Conservation (phyloP, 2,888 invertebrate species). For the Temnothorax rugatulus region DNA sequence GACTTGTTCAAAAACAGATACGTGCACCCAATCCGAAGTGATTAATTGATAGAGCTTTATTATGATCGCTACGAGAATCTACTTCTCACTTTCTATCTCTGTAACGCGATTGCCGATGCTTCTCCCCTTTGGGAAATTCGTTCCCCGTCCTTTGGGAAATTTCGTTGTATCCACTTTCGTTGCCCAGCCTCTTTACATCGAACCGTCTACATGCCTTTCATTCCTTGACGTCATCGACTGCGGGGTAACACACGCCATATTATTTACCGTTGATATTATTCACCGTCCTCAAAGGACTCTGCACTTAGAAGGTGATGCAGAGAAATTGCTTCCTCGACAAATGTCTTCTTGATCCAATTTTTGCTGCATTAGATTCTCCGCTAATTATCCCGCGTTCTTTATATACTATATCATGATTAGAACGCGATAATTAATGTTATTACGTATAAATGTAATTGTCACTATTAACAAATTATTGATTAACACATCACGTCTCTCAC, state of each 20-base stretch:
- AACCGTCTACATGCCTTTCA: slow-evolving; percentile 55
- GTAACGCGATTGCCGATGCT: slow-evolving; percentile 3
- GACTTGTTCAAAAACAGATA: neutral
- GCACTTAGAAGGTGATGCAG: neutral
- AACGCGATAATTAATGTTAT: slow-evolving; percentile 20
- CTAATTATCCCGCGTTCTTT: neutral
- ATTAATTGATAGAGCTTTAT: neutral
- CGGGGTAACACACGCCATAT: slow-evolving; percentile 70
- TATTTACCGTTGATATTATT: slow-evolving; percentile 55
- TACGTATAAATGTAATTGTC: slow-evolving; percentile 1
- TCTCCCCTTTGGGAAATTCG: slow-evolving; percentile 28
- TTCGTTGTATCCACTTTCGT: slow-evolving; percentile 34
- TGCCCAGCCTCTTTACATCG: slow-evolving; percentile 44
- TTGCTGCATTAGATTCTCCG: neutral
- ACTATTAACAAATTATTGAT: slow-evolving; percentile 30
- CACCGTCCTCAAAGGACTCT: too few relatives aligned
- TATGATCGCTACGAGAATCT: neutral
- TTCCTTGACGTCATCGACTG: slow-evolving; percentile 71
- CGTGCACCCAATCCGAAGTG: neutral
- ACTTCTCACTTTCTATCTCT: neutral
- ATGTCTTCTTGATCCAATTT: neutral
- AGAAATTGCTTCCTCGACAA: slow-evolving; percentile 9
- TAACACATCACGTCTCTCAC: neutral
- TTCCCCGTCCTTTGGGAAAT: slow-evolving; percentile 45
- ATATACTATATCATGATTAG: neutral